These are phyloP conservation scores for Cairina moschata DNA, from an alignment of 2,113 vertebrate genomes.

Conservation along the genomic window DNA sequence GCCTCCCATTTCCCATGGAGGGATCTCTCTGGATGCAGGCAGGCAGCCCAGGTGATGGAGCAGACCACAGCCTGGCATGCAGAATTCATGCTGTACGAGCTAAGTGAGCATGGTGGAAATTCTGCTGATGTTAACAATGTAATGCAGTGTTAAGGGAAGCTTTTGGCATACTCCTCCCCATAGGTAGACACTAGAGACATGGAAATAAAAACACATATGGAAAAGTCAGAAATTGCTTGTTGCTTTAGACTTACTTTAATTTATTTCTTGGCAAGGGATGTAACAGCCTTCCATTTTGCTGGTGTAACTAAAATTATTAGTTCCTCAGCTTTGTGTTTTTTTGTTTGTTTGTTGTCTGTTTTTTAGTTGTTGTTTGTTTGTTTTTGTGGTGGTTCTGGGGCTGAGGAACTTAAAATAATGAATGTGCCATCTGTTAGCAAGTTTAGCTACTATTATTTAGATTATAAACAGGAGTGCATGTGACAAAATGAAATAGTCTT, in stretches of 20 bases:
- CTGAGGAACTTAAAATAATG: neutral
- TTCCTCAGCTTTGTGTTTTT: neutral
- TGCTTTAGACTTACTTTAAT: slow-evolving; percentile 39
- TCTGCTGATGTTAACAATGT: neutral
- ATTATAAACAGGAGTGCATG: neutral
- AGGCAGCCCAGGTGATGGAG: neutral
- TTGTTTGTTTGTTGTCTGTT: neutral
- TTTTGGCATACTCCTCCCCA: neutral
- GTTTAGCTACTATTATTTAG: neutral
- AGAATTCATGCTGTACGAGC: neutral
- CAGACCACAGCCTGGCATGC: neutral
- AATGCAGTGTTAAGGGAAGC: neutral
- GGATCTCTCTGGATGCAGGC: neutral
- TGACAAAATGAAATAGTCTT: neutral
- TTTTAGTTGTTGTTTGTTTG: neutral
- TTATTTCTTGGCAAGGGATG: neutral
- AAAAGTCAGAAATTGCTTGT: slow-evolving; percentile 2
- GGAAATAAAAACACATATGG: slow-evolving; percentile 13
- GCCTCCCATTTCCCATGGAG: neutral
- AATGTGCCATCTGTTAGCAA: neutral
- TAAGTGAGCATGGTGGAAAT: neutral
- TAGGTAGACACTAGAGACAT: neutral
- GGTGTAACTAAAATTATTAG: neutral
- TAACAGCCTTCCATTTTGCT: neutral
- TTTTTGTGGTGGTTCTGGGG: neutral